Evolutionary conservation across 2,888 invertebrate species (phyloP).

Genomic region (Phasia obesa): DNA sequence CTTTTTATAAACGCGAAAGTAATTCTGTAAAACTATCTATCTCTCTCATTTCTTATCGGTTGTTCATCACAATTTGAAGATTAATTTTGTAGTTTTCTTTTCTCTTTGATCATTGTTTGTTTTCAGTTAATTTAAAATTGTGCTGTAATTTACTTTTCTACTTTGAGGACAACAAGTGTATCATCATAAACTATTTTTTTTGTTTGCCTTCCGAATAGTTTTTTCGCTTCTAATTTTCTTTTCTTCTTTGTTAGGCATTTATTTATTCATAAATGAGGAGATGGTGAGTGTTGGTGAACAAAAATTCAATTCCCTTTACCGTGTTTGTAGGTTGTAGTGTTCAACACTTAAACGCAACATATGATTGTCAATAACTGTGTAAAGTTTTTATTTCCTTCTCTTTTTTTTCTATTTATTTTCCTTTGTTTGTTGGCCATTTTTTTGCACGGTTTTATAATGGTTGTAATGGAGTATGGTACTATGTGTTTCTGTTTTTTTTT

Average conservation of each 20-base stretch:
- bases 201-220: not conserved
- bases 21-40: too few relatives aligned
- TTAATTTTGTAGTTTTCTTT: slow-evolving; percentile 3
- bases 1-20: too few relatives aligned
- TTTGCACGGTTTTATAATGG: slow-evolving; percentile 26
- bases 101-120: slow-evolving; percentile 3
- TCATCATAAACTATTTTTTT: slow-evolving; percentile 53
- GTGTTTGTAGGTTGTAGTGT: slow-evolving; percentile 22
- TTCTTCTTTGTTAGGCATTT: slow-evolving; percentile 1
- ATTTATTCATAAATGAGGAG: slow-evolving; percentile 52
- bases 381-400: slow-evolving; percentile 24
- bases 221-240: slow-evolving; percentile 21
- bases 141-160: not conserved
- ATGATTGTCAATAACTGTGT: slow-evolving; percentile 64
- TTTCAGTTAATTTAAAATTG: slow-evolving; percentile 44
- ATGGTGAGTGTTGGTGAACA: not conserved
- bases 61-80: slow-evolving; percentile 16
- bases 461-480: slow-evolving; percentile 4
- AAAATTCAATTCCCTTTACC: not conserved
- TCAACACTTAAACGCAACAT: slow-evolving; percentile 54
- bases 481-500: slow-evolving; percentile 1
- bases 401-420: slow-evolving; percentile 12
- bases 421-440: slow-evolving; percentile 28
- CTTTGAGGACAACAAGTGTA: slow-evolving; percentile 42
- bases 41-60: not conserved